Percentiles rank a stretch among this genome's conserved stretches.
Conservation (phyloP, 2,888 invertebrate species). For the Allolobophora icterica region DNA sequence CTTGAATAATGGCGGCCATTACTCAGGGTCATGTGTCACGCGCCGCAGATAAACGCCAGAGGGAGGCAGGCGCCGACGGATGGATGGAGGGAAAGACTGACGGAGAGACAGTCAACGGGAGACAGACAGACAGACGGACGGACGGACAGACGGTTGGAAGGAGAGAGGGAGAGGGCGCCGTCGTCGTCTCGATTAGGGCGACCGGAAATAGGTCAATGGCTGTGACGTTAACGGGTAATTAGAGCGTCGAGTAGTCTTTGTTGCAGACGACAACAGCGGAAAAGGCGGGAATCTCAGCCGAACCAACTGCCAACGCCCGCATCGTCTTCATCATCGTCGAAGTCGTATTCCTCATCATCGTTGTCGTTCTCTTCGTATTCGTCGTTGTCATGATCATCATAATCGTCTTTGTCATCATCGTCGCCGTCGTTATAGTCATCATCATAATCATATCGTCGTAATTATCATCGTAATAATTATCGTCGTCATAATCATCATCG, state of each 20-base stretch:
- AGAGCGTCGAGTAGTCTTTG: not conserved
- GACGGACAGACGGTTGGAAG: not conserved
- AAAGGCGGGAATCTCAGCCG: not conserved
- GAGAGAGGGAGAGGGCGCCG: too few species aligned
- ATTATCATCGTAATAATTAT: too few species aligned
- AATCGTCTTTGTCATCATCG: too few species aligned
- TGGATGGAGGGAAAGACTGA: too few species aligned
- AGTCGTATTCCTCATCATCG: too few species aligned
- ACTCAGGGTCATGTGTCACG: not conserved
- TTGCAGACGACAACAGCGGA: not conserved
- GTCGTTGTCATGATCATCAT: too few species aligned
- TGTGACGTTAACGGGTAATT: conserved; percentile 2
- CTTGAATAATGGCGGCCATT: conserved; percentile 14
- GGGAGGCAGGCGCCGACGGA: not conserved
- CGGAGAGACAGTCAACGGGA: not conserved
- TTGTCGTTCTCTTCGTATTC: too few species aligned
- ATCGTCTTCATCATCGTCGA: not conserved
- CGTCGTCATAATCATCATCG: too few species aligned
- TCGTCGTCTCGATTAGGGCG: not conserved
- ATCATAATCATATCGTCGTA: too few species aligned
- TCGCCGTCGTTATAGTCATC: too few species aligned
- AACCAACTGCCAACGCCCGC: too few species aligned
- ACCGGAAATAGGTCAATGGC: conserved; percentile 11
- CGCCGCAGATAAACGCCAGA: not conserved
- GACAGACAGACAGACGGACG: not conserved